Evolutionary conservation across 2,888 invertebrate genomes (phyloP).

Genomic region (Dastarcus helophoroides): DNA sequence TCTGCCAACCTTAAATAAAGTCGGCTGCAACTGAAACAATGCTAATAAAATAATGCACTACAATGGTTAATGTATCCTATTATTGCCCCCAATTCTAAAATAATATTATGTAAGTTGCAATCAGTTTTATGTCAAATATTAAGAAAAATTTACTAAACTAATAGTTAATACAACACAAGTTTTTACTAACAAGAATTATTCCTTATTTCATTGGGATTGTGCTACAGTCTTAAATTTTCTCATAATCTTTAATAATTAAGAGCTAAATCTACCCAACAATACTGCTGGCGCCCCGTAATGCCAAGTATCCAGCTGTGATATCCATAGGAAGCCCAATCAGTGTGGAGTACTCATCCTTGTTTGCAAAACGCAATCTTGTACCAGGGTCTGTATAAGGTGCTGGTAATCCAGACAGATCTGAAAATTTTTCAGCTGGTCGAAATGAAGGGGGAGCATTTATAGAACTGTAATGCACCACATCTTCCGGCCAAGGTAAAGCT

Average conservation of each 20-base stretch:
- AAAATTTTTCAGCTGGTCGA: conserved; percentile 85
- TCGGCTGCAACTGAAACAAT: too few species aligned
- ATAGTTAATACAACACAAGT: too few species aligned
- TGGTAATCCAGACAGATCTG: conserved; percentile 80
- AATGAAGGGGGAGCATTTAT: conserved; percentile 88
- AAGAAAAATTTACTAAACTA: too few species aligned
- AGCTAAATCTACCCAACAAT: conserved; percentile 47
- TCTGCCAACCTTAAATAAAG: too few species aligned
- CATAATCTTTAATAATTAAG: neutral
- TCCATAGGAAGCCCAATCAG: conserved; percentile 82
- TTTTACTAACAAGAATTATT: too few species aligned
- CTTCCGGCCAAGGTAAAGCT: conserved; percentile 63
- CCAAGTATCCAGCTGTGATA: conserved; percentile 80
- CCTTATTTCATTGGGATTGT: too few species aligned
- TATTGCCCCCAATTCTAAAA: too few species aligned
- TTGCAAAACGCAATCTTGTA: conserved; percentile 75
- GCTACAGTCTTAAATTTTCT: too few species aligned
- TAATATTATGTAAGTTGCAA: too few species aligned
- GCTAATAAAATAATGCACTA: too few species aligned
- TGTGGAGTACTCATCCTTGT: conserved; percentile 78
- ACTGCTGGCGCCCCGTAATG: conserved; percentile 70
- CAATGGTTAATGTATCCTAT: too few species aligned
- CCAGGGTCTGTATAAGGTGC: conserved; percentile 85
- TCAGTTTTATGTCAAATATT: too few species aligned
- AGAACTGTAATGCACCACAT: conserved; percentile 69